Evolutionary conservation across 2,113 vertebrate species (phyloP).

Genomic region (Archilochus colubris): DNA sequence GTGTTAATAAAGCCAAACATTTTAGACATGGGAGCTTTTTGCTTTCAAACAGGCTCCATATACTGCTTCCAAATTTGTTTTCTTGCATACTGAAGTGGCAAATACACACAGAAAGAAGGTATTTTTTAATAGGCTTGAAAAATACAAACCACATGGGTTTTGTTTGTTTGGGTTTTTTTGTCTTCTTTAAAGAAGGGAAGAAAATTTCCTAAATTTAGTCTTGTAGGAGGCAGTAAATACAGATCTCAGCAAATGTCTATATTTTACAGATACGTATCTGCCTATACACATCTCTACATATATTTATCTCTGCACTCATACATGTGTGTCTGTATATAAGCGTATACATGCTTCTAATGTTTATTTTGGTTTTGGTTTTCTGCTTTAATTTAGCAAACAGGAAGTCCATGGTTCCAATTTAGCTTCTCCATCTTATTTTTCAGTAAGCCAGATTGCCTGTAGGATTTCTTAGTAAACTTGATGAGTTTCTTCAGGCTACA

Average conservation of each 20-base stretch:
- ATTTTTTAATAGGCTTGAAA: neutral
- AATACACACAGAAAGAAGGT: neutral
- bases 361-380: slow-evolving; percentile 25
- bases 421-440: neutral
- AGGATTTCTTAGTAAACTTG: slow-evolving; percentile 35
- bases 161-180: neutral
- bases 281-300: neutral
- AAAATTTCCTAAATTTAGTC: slow-evolving; percentile 37
- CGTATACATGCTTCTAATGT: neutral
- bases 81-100: neutral
- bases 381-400: slow-evolving; percentile 39
- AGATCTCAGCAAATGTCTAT: neutral
- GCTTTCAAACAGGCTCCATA: neutral
- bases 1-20: neutral
- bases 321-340: neutral
- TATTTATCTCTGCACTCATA: neutral
- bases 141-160: neutral
- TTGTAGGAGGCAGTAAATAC: slow-evolving; percentile 36
- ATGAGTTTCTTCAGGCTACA: slow-evolving; percentile 20
- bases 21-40: neutral
- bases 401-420: neutral
- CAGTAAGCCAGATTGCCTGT: slow-evolving; percentile 41
- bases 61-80: neutral
- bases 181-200: neutral
- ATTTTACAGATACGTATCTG: slow-evolving; percentile 4